Base-by-base conservation (phyloP, 2,797 vertebrate species). In the Muraenolepis orangiensis region DNA sequence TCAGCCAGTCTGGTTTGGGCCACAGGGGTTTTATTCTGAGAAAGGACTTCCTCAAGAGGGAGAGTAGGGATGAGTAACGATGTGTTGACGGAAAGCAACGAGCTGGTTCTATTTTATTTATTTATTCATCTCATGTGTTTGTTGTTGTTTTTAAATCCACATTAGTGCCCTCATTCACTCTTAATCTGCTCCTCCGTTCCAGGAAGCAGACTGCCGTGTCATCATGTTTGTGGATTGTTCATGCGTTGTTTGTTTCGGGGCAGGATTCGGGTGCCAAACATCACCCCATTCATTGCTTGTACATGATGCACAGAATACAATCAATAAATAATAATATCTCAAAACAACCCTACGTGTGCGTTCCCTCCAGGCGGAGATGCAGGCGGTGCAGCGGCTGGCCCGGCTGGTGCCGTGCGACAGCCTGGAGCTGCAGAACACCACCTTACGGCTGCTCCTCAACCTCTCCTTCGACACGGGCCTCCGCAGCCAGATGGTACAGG, bases 401-500 rank as follows among this genome's bases (percentile, higher is more conserved):
- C 95, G 93, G 83, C 94, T 98, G 91, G 90, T 98, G 77, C 95
- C 96, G 12, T 95, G 95, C 87, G 91, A 95, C 16, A 93, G 96
- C 42, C 91, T 95, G 87, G 96, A 99, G 81, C 92, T 98, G 66
- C 91, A 95, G 85, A 95, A 93, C 77, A 93, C 96, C 81, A 94
- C 95, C 30, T 89, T 96, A 10, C 93, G 95, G 29, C 95, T 98
- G 70, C 90, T 99, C 16, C 90, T 97, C 73, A 98, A 98, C 80
- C 94, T 98, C 1, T 98, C 96, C 30, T 98, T 98, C 81, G 96
- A 98, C 91, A 95, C 94, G 13, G 83, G 92, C 73, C 93, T 98
- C 74, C 94, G 96, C 80, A 91, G 94, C 84, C 97, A 96, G 85
- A 98, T 98, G 97, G 96, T 98, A 16, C 93, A 95, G 92, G 94